Base-by-base conservation (phyloP, 1,140 invertebrate genomes). In the Periplaneta americana region DNA sequence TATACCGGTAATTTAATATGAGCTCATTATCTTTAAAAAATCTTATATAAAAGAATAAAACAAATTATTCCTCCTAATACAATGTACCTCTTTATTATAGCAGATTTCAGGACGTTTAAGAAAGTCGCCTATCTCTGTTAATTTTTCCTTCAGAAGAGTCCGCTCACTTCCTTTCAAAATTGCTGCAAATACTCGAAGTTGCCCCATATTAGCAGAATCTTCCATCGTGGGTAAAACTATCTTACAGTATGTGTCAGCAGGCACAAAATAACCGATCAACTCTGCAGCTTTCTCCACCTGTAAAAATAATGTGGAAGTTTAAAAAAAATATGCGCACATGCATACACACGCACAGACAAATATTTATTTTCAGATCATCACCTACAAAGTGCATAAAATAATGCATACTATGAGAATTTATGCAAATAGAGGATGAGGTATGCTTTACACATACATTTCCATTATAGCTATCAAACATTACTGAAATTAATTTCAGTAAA, bases 221-320 rank as follows among this genome's bases (percentile, higher is more conserved):
- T 91, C 89, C 32, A 93, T 85, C 18, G 90, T 90, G 4, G 90
- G 88, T 48, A 91, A 86, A 11, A 93, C 84, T 5, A 93, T 84
- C 15, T 90, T 88, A 86, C 91, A 92, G 86, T 90, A 92, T 0
- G 88, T 89, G 34, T 89, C 86, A 0, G 92, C 90, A 3, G 87
- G 88, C 66, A 95, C 91, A 88, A 95, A 96, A 85, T 94, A 94
- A 31, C 94, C 94, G 82, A 95, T 90, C 13, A 94, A 88, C 85
- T 93, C 91, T 11, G 93, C 91, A 33, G 92, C 90, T 79, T 87
- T 88, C 79, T 91, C 86, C 75, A 91, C 86, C 91, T 91, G 48
- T 78, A 33, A 79, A 82, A 82, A 76, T 34, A 9, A 75, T 75
- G 74, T 8, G 28, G 34, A 9, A 75, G 11, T 18, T 9, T 13